Percentiles rank a stretch among this genome's conserved stretches.
Conservation (phyloP, 2,113 vertebrate genomes). For the Passer montanus region DNA sequence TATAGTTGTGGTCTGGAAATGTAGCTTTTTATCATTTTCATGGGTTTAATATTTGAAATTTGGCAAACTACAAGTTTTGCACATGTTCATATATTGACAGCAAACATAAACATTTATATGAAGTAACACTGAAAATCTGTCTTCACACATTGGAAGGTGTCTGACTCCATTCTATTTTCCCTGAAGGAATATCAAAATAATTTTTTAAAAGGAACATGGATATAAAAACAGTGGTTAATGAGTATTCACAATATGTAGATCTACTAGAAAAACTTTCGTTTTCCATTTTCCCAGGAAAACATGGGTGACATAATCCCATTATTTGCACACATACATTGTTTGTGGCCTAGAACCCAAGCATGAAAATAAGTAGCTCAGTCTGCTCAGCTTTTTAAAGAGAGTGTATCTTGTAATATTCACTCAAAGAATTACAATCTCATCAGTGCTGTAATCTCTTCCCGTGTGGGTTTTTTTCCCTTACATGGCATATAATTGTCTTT, state of each 20-base stretch:
- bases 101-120: constrained; percentile 18
- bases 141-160: neutral
- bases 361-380: neutral
- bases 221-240: neutral
- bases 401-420: accelerated
- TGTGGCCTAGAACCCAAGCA: neutral
- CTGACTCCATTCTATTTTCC: neutral
- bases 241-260: neutral
- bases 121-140: constrained; percentile 19
- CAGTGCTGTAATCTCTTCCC: neutral
- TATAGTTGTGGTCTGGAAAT: neutral
- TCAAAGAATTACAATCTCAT: neutral
- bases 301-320: neutral
- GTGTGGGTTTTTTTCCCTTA: neutral
- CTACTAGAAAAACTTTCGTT: neutral
- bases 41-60: neutral
- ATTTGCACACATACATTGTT: too few relatives aligned
- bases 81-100: constrained; percentile 13
- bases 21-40: neutral
- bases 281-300: neutral
- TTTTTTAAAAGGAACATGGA: neutral
- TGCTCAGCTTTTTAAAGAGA: neutral
- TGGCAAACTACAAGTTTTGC: neutral
- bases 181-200: neutral
- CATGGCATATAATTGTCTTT: accelerated